phyloP scores from a whole-genome alignment of 2,888 invertebrate genomes.

The Coelinius sp. region DNA sequence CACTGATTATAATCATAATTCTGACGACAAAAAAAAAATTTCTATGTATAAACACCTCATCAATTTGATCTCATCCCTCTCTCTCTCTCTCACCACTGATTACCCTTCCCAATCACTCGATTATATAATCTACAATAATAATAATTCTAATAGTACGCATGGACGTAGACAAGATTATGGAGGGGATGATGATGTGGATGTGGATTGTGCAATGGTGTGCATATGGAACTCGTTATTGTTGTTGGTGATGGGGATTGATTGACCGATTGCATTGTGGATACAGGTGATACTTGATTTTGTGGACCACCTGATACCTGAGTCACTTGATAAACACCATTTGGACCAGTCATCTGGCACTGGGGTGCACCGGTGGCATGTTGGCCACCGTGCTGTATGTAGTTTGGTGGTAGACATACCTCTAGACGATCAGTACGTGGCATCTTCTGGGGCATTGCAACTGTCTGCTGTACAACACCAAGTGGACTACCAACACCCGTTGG shows the following conservation, averaged over 20 bases:
- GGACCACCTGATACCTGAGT: constrained; percentile 67
- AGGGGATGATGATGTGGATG: constrained; percentile 65
- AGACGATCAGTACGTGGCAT: constrained; percentile 95
- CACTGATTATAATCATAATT: too few species aligned
- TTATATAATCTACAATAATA: neutral
- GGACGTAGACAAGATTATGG: constrained; percentile 69
- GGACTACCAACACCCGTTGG: constrained; percentile 85
- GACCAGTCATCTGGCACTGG: constrained; percentile 66
- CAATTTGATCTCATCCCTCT: too few species aligned
- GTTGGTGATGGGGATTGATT: constrained; percentile 67
- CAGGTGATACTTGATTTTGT: constrained; percentile 69
- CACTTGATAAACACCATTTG: constrained; percentile 52
- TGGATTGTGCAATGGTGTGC: constrained; percentile 64
- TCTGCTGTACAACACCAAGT: constrained; percentile 87
- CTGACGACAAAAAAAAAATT: neutral
- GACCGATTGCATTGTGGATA: constrained; percentile 70
- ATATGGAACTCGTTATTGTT: constrained; percentile 60
- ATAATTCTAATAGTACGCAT: constrained; percentile 65
- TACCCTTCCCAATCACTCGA: neutral
- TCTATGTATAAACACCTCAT: neutral
- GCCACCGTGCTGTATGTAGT: constrained; percentile 67
- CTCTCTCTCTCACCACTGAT: too few species aligned
- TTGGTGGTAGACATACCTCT: constrained; percentile 83
- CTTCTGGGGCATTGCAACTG: constrained; percentile 91
- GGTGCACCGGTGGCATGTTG: constrained; percentile 64